These are phyloP conservation scores for Pachydiplax longipennis DNA, from an alignment of 2,888 invertebrate genomes.

Conservation along the genomic window DNA sequence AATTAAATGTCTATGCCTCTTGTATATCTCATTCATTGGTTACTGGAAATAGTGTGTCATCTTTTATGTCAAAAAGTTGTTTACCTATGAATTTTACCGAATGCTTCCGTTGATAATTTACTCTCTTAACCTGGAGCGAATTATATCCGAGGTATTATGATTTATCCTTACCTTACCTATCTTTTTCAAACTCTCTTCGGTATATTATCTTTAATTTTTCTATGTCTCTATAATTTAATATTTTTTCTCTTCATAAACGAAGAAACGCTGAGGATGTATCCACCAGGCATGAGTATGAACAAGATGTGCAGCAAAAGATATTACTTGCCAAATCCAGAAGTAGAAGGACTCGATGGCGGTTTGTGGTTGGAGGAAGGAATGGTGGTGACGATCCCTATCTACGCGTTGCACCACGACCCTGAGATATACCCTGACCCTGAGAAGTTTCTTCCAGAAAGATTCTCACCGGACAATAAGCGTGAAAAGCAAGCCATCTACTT, in stretches of 20 bases:
- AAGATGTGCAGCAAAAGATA: slow-evolving; percentile 57
- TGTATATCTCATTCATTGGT: too few relatives aligned
- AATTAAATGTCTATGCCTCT: too few relatives aligned
- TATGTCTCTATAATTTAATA: too few relatives aligned
- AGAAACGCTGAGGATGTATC: slow-evolving; percentile 59
- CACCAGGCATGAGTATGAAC: slow-evolving; percentile 56
- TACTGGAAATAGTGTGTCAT: too few relatives aligned
- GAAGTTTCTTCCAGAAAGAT: slow-evolving; percentile 66
- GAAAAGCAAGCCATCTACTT: slow-evolving; percentile 48
- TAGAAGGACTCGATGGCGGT: not conserved
- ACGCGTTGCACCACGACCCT: slow-evolving; percentile 67
- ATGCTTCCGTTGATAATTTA: too few relatives aligned
- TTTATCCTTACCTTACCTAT: too few relatives aligned
- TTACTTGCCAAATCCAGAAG: slow-evolving; percentile 50
- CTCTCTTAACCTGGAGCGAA: too few relatives aligned
- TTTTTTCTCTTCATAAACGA: not conserved
- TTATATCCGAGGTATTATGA: too few relatives aligned
- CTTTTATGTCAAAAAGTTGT: too few relatives aligned
- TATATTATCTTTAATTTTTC: too few relatives aligned
- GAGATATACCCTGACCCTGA: slow-evolving; percentile 66
- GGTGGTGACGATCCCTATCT: slow-evolving; percentile 65
- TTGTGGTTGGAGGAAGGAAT: slow-evolving; percentile 62
- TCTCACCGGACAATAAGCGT: slow-evolving; percentile 54
- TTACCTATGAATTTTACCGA: too few relatives aligned
- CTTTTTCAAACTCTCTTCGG: too few relatives aligned